Conservation (phyloP, 2,797 vertebrate species). For the Taenioides sp. region DNA sequence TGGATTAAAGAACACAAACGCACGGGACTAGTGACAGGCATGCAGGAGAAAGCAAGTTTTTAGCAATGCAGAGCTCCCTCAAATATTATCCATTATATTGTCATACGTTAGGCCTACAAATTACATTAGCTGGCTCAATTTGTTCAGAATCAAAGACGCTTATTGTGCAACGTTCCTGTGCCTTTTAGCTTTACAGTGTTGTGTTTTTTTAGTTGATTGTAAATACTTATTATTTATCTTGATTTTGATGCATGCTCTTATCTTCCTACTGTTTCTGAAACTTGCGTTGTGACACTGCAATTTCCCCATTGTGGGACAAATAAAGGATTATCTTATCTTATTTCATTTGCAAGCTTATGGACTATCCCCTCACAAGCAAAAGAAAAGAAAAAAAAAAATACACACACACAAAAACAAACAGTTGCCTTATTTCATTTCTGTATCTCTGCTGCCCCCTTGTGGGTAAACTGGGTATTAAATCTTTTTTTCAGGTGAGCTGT, state of each 20-base stretch:
- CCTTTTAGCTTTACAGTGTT: too few species aligned
- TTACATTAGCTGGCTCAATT: not conserved
- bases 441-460: slow-evolving; percentile 33
- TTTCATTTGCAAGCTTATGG: too few species aligned
- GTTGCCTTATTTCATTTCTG: not conserved
- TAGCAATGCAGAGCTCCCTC: not conserved
- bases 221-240: too few species aligned
- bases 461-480: slow-evolving; percentile 12
- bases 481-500: slow-evolving; percentile 65
- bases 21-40: slow-evolving; percentile 20
- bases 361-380: not conserved
- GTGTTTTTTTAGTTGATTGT: too few species aligned
- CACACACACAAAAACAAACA: not conserved
- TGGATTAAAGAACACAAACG: slow-evolving; percentile 20
- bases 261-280: too few species aligned
- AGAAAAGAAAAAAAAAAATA: too few species aligned
- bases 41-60: not conserved
- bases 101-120: not conserved
- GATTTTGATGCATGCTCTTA: too few species aligned
- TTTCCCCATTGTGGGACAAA: too few species aligned
- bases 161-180: too few species aligned
- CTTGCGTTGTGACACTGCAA: too few species aligned
- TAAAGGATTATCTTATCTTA: too few species aligned
- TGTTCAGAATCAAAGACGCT: too few species aligned
- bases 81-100: not conserved